Evolutionary conservation across 1,140 invertebrate species (phyloP).

Genomic region (Eciton burchellii): DNA sequence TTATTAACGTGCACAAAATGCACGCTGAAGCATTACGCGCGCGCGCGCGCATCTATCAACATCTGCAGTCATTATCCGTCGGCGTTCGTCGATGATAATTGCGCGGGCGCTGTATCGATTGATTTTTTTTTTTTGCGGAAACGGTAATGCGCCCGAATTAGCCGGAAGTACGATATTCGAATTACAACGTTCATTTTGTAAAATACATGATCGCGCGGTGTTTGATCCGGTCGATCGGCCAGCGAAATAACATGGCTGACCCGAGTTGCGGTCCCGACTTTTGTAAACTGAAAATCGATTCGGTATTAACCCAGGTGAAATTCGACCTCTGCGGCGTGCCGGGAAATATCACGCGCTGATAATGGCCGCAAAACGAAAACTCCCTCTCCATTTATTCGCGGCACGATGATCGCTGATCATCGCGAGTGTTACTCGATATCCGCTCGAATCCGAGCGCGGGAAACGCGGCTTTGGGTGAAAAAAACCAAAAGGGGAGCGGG

Average conservation of each 20-base stretch:
- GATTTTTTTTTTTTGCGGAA: constrained; percentile 48
- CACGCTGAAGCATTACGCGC: not conserved
- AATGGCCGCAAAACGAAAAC: constrained; percentile 36
- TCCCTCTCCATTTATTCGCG: constrained; percentile 26
- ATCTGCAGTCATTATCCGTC: constrained; percentile 47
- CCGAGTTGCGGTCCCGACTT: constrained; percentile 31
- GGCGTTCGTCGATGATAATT: constrained; percentile 48
- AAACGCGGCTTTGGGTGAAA: not conserved
- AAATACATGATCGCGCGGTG: constrained; percentile 54
- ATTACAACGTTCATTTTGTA: constrained; percentile 56
- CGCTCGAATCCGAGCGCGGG: not conserved
- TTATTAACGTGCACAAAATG: constrained; percentile 23
- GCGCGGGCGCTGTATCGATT: constrained; percentile 24
- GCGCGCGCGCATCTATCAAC: constrained; percentile 31
- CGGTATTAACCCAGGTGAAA: constrained; percentile 55
- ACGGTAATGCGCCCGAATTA: constrained; percentile 52
- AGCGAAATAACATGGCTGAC: constrained; percentile 49
- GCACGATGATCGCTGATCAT: constrained; percentile 32
- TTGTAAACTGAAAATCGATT: constrained; percentile 58
- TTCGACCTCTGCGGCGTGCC: constrained; percentile 24
- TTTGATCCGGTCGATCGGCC: constrained; percentile 34
- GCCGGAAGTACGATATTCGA: constrained; percentile 52
- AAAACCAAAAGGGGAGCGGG: no score
- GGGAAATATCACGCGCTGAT: constrained; percentile 29
- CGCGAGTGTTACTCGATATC: constrained; percentile 25